Percentiles rank a stretch among this genome's conserved stretches.
Evolutionary conservation across 2,113 vertebrate species (phyloP).

Genomic region (Crotalus tigris): DNA sequence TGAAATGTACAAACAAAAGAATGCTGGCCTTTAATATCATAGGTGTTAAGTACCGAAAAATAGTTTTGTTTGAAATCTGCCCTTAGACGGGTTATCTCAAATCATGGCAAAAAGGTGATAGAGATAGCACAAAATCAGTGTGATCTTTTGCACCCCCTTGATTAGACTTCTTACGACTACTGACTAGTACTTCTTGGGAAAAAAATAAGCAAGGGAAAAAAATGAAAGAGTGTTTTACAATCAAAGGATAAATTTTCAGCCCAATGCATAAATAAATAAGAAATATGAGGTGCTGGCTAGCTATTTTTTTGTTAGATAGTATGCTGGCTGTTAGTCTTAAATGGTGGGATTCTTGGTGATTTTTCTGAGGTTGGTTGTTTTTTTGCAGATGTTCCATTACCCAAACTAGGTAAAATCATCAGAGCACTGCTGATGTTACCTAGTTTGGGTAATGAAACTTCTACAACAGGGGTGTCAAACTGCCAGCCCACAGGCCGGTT

Average conservation of each 20-base stretch:
- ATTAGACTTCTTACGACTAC: not conserved
- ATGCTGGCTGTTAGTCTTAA: not conserved
- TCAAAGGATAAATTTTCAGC: not conserved
- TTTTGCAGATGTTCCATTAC: too few species aligned
- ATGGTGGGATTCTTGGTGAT: not conserved
- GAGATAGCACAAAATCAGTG: not conserved
- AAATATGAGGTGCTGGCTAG: not conserved
- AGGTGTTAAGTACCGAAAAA: not conserved
- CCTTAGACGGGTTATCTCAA: not conserved
- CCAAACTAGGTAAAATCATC: too few species aligned
- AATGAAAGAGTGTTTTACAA: not conserved
- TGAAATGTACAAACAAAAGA: not conserved
- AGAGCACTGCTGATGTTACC: not conserved
- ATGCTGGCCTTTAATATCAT: conserved; percentile 9
- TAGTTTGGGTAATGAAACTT: not conserved
- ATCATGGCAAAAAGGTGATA: conserved; percentile 20
- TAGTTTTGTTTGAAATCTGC: not conserved
- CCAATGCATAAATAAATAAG: not conserved
- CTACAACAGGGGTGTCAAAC: not conserved
- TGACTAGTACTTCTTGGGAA: not conserved
- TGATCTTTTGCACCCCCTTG: not conserved
- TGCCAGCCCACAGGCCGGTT: too few species aligned
- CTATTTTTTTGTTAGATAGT: not conserved
- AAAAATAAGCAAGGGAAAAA: not conserved
- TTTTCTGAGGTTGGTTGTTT: not conserved